phyloP scores from a whole-genome alignment of 2,888 invertebrate species.

The Adineta ricciae region DNA sequence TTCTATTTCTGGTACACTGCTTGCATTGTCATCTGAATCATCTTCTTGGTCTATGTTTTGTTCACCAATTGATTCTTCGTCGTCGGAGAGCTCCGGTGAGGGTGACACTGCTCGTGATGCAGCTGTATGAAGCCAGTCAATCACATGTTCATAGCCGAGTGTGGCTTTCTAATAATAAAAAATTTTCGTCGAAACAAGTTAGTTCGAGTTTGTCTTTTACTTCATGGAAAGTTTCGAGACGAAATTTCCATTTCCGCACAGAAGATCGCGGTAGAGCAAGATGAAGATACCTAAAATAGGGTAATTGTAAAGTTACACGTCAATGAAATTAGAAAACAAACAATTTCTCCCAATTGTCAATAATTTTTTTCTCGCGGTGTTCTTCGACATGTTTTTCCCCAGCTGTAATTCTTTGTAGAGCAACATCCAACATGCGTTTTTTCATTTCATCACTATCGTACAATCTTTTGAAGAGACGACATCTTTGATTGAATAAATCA shows the following conservation, averaged over 20 bases:
- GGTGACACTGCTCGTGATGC: neutral
- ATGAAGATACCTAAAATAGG: constrained; percentile 25
- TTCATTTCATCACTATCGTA: constrained; percentile 48
- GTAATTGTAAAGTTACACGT: neutral
- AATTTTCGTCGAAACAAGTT: neutral
- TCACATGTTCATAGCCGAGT: constrained; percentile 8
- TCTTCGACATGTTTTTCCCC: constrained; percentile 47
- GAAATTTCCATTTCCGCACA: constrained; percentile 49
- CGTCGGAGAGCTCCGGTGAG: neutral
- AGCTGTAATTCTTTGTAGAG: constrained; percentile 45
- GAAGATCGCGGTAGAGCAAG: constrained; percentile 44
- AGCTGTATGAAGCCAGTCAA: neutral
- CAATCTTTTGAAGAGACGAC: constrained; percentile 46
- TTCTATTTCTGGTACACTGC: too few species aligned
- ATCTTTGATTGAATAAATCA: constrained; percentile 49
- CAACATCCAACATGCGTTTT: constrained; percentile 46
- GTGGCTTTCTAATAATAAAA: neutral
- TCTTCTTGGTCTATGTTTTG: neutral
- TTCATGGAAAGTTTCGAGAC: constrained; percentile 39
- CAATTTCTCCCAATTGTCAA: constrained; percentile 49
- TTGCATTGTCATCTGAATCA: too few species aligned
- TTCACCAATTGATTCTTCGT: neutral
- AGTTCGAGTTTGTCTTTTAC: neutral
- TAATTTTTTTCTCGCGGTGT: constrained; percentile 43
- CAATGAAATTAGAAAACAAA: constrained; percentile 36